phyloP scores from a whole-genome alignment of 1,140 invertebrate species.

The Chlorops oryzae region DNA sequence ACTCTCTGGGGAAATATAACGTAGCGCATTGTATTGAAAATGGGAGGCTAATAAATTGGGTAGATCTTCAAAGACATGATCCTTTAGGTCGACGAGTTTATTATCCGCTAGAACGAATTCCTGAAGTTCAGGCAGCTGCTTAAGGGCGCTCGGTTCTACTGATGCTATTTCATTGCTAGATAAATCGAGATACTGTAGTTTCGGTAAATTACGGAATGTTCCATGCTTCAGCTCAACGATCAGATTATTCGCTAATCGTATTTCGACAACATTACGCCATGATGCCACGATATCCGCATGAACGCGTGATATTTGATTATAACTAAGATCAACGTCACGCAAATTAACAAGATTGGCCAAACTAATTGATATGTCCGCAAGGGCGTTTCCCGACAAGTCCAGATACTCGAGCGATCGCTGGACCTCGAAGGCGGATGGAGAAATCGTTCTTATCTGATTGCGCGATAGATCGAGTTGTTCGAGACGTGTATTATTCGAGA shows the following conservation, averaged over 20 bases:
- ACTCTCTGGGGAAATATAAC: constrained; percentile 65
- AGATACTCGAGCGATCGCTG: constrained; percentile 65
- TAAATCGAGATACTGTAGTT: constrained; percentile 67
- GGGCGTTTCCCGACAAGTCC: constrained; percentile 70
- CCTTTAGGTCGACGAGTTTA: constrained; percentile 63
- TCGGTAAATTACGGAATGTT: constrained; percentile 64
- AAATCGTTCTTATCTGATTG: constrained; percentile 68
- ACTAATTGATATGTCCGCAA: constrained; percentile 65
- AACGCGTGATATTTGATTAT: constrained; percentile 69
- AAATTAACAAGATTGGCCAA: constrained; percentile 62
- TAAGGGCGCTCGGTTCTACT: constrained; percentile 70
- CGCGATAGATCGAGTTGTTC: constrained; percentile 67
- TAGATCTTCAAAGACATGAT: constrained; percentile 69
- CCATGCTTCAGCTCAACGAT: constrained; percentile 65
- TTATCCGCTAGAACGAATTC: constrained; percentile 72
- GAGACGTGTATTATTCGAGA: constrained; percentile 60
- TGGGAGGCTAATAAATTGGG: constrained; percentile 67
- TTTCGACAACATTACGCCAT: constrained; percentile 59
- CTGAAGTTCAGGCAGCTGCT: constrained; percentile 67
- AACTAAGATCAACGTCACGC: constrained; percentile 67
- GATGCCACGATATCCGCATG: constrained; percentile 61
- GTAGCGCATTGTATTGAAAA: constrained; percentile 72
- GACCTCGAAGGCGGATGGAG: constrained; percentile 57
- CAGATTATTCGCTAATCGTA: constrained; percentile 67
- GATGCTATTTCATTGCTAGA: constrained; percentile 75